Base-by-base conservation (phyloP, 1,140 invertebrate species). In the Pectinophora gossypiella region DNA sequence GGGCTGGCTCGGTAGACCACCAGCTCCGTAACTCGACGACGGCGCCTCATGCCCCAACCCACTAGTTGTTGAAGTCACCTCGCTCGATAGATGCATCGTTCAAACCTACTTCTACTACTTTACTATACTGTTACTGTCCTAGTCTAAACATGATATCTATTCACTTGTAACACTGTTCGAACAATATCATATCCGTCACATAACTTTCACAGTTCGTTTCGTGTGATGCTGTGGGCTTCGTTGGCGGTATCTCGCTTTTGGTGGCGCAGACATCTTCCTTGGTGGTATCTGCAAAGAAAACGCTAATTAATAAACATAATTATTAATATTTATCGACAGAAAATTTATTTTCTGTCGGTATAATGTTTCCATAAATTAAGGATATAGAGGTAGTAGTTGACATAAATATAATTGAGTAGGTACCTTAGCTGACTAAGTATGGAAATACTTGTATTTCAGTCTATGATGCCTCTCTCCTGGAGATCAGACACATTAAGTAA, bases 41-140 rank as follows among this genome's bases (percentile, higher is more conserved):
- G 76, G 79, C 48, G 76, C 82, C 61, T 85, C 89, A 54, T 81
- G 89, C 55, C 87, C 85, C 59, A 90, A 64, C 65, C 90, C 79
- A 51, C 82, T 90, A 16, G 91, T 92, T 38, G 92, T 93, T 56
- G 92, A 92, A 80, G 88, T 91, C 71, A 92, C 91, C 89, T 92
- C 92, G 84, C 90, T 91, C 61, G 91, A 91, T 70, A 93, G 81
- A 88, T 93, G 92, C 92, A 93, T 93, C 81, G 72, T 85, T 66
- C 59, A 42, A n/a, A n/a, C n/a, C n/a, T n/a, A n/a, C n/a, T n/a
- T n/a, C n/a, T n/a, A n/a, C n/a, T n/a, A n/a, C 36, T 67, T 54
- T 50, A 64, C 56, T 61, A 58, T 52, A 48, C 58, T 73, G 58
- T 68, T 54, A 67, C 32, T 63, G 9, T 10, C 2, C 2, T 40